phyloP scores from a whole-genome alignment of 2,113 vertebrate species.

The Myiozetetes cayanensis region DNA sequence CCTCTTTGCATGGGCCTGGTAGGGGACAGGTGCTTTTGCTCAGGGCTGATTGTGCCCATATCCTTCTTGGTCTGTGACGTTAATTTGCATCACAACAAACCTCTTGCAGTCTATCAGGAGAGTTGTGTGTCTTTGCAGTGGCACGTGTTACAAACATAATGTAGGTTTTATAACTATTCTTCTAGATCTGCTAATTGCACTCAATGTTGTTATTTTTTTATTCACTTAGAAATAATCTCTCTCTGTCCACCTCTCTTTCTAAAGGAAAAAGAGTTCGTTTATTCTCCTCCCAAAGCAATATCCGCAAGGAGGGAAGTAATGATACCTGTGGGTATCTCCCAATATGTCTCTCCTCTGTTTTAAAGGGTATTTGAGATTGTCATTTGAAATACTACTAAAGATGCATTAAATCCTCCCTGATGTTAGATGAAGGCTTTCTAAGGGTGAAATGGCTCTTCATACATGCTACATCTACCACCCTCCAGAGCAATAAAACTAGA shows the following conservation, averaged over 20 bases:
- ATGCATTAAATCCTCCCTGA: background rate
- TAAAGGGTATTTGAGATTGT: slow-evolving; percentile 54
- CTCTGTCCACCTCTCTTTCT: background rate
- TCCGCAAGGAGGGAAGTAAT: slow-evolving; percentile 5
- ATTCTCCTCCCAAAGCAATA: background rate
- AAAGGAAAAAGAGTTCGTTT: slow-evolving; percentile 50
- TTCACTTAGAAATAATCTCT: background rate
- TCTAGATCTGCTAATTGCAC: slow-evolving; percentile 15
- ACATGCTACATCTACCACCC: background rate
- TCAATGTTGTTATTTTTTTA: background rate
- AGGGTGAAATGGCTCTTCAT: background rate
- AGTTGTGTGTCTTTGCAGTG: background rate
- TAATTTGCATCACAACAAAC: background rate
- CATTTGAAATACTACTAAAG: slow-evolving; percentile 35
- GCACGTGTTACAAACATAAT: slow-evolving; percentile 3
- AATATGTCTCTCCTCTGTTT: slow-evolving; percentile 3
- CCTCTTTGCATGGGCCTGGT: background rate
- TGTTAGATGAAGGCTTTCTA: background rate
- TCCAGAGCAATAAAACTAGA: background rate
- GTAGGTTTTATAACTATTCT: slow-evolving; percentile 14
- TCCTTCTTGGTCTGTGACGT: background rate
- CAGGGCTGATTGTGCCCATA: background rate
- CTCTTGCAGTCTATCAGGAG: background rate
- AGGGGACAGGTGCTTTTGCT: background rate
- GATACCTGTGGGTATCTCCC: slow-evolving; percentile 43